phyloP scores from a whole-genome alignment of 2,888 invertebrate genomes.

The Patella pellucida region DNA sequence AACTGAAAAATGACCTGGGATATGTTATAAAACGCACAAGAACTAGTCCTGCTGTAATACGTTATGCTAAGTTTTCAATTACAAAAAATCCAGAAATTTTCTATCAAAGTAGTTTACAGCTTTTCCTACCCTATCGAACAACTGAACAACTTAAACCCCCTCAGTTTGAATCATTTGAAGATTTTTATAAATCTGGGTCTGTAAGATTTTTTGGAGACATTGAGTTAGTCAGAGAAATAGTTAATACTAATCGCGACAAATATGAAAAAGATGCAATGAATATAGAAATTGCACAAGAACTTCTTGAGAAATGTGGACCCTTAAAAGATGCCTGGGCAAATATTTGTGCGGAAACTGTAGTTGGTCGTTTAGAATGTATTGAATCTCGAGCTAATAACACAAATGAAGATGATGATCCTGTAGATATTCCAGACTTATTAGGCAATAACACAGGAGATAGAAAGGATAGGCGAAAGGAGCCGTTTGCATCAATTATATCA shows the following conservation, averaged over 20 bases:
- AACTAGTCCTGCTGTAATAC: not conserved
- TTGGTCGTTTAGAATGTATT: not conserved
- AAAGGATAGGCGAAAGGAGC: slow-evolving; percentile 24
- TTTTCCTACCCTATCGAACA: slow-evolving; percentile 3
- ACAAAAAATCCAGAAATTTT: slow-evolving; percentile 3
- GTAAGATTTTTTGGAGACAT: not conserved
- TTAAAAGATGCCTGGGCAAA: slow-evolving; percentile 19
- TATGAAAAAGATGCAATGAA: slow-evolving; percentile 26
- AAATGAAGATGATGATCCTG: not conserved
- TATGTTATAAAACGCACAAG: slow-evolving; percentile 1
- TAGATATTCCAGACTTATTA: not conserved
- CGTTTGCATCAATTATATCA: not conserved
- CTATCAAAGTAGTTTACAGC: slow-evolving; percentile 2
- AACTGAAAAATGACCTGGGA: slow-evolving; percentile 6
- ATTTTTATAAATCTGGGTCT: not conserved
- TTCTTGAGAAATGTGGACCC: slow-evolving; percentile 36
- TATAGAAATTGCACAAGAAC: slow-evolving; percentile 9
- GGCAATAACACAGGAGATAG: not conserved
- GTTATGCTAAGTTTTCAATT: not conserved
- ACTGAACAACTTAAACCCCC: not conserved
- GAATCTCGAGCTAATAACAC: slow-evolving; percentile 12
- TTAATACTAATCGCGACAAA: not conserved
- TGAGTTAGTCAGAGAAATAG: not conserved
- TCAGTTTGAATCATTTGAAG: not conserved
- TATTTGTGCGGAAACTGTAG: slow-evolving; percentile 9